phyloP scores from a whole-genome alignment of 2,888 invertebrate genomes.

The Diaperis boleti region DNA sequence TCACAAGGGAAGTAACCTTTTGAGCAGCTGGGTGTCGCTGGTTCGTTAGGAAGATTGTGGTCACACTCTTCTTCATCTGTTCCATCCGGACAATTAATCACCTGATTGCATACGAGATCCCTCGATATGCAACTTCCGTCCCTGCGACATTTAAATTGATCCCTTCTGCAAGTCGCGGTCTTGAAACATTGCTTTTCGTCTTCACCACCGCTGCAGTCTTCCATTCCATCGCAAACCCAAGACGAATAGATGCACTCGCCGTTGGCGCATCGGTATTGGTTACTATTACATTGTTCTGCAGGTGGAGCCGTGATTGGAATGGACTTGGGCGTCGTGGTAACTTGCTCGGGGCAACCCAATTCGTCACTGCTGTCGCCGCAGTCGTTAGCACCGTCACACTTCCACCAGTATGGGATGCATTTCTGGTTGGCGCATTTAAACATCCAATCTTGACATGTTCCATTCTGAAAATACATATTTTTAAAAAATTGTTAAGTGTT shows the following conservation, averaged over 20 bases:
- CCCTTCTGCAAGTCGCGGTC: conserved; percentile 59
- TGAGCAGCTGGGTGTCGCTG: conserved; percentile 68
- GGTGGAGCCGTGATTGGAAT: conserved; percentile 23
- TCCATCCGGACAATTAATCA: conserved; percentile 71
- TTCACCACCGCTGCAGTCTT: conserved; percentile 72
- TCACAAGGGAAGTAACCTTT: conserved; percentile 72
- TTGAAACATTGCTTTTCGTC: conserved; percentile 70
- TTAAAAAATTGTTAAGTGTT: background rate
- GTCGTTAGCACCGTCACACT: conserved; percentile 82
- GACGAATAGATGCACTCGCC: conserved; percentile 72
- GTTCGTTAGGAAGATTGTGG: conserved; percentile 59
- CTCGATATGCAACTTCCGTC: conserved; percentile 74
- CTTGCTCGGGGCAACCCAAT: conserved; percentile 64
- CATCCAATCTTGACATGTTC: conserved; percentile 80
- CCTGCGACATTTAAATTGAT: conserved; percentile 72
- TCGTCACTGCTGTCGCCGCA: conserved; percentile 84
- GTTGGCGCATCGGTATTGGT: conserved; percentile 72
- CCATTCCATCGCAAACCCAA: conserved; percentile 74
- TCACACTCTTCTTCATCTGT: conserved; percentile 67
- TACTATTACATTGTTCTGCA: conserved; percentile 65
- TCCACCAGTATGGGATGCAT: conserved; percentile 85
- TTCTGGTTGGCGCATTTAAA: conserved; percentile 78
- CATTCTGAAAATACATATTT: conserved; percentile 52
- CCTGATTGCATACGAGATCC: conserved; percentile 68
- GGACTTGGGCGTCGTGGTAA: conserved; percentile 34